Evolutionary conservation across 2,113 vertebrate species (phyloP), one percentile per base, ranked within the genome.

Genomic region (Phaetusa simplex): DNA sequence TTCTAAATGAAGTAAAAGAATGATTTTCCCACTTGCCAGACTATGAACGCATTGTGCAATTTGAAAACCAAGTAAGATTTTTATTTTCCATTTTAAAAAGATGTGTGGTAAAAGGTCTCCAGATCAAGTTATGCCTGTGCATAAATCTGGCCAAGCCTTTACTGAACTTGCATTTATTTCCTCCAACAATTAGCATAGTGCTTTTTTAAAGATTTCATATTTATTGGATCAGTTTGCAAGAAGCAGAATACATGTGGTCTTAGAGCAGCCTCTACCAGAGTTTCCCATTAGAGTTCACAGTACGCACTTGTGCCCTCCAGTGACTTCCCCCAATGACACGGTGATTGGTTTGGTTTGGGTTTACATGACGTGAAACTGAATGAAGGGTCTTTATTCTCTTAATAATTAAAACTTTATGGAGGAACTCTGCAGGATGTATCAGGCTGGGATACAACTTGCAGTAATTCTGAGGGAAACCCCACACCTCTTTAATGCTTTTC

Each of bases 141-240:
- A 29, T 85, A 64, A 27, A 67, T 50, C 62, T 76, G 36, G 8
- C 30, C 66, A 76, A 64, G 21, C 73, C 24, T 82, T 58, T 81
- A 27, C 14, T 82, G 85, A 71, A 34, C 27, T 74, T 52, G 9
- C 1, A 24, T 52, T 78, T 90, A 73, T 73, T 88, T 79, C 32
- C 14, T 82, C 40, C 17, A 43, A 34, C 22, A 49, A 29, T 64
- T 49, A 76, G 43, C 30, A 20, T 38, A 18, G 7, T 55, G 21
- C 7, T 52, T 49, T 71, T 66, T 27, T 0, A 2, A 62, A 70
- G 22, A 24, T 8, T 12, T 56, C 1, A 2, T 64, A 4, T 21
- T 76, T 67, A n/a, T 36, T 72, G 47, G 56, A 61, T 73, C n/a
- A 23, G 4, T 86, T 83, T 91, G 89, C 14, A 71, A n/a, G 47